These are phyloP conservation scores for Brachystomella parvula DNA, from an alignment of 1,140 invertebrate genomes.

Conservation along the genomic window DNA sequence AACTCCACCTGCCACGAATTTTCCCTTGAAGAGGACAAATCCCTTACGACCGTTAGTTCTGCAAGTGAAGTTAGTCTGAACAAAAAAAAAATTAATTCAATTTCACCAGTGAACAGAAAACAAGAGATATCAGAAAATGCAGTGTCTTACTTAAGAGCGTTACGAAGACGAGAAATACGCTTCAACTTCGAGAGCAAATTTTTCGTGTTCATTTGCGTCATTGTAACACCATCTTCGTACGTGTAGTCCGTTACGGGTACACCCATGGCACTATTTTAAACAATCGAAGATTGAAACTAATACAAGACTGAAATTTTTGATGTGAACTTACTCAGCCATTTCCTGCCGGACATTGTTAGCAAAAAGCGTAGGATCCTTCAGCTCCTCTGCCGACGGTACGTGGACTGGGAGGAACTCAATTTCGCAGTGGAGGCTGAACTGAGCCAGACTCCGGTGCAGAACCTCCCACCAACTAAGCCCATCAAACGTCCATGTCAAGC, in stretches of 20 bases:
- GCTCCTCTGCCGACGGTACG: slow-evolving; percentile 75
- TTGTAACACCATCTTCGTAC: slow-evolving; percentile 60
- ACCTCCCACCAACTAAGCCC: slow-evolving; percentile 75
- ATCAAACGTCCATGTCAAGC: slow-evolving; percentile 95
- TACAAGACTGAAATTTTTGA: too few species aligned
- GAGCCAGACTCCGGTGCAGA: slow-evolving; percentile 82
- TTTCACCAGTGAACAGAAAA: background rate
- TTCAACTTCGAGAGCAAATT: slow-evolving; percentile 8
- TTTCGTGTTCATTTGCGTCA: slow-evolving; percentile 12
- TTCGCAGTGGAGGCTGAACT: slow-evolving; percentile 81
- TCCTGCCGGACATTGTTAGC: slow-evolving; percentile 80
- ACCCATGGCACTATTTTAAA: slow-evolving; percentile 59
- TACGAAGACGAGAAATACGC: slow-evolving; percentile 11
- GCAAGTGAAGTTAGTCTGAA: background rate
- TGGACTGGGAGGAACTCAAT: slow-evolving; percentile 93
- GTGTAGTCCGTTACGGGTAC: slow-evolving; percentile 84
- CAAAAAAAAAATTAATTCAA: slow-evolving; percentile 4
- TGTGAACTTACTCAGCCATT: slow-evolving; percentile 75
- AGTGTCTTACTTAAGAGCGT: slow-evolving; percentile 14
- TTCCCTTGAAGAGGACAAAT: background rate
- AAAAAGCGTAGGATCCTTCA: slow-evolving; percentile 76
- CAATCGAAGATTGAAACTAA: slow-evolving; percentile 7
- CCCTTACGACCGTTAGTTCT: background rate
- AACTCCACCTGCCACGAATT: background rate
- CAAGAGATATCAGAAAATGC: background rate